Evolutionary conservation across 2,888 invertebrate species (phyloP).

Genomic region (Escarpia spicata): DNA sequence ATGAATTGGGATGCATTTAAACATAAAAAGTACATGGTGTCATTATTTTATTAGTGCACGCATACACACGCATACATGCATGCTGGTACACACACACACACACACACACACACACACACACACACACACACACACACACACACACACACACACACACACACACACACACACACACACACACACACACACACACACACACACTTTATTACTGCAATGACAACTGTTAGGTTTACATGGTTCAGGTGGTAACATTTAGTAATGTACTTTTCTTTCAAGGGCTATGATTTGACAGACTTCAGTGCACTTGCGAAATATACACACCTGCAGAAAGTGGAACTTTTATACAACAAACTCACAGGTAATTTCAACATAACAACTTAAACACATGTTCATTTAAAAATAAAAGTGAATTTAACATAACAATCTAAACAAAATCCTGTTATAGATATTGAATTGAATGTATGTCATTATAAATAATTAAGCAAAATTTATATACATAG

Average conservation of each 20-base stretch:
- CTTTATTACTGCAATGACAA: background rate
- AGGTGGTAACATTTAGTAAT: background rate
- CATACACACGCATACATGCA: background rate
- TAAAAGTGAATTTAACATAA: too few relatives aligned
- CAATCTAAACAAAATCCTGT: too few relatives aligned
- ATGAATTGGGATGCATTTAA: too few relatives aligned
- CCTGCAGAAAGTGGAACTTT: conserved; percentile 61
- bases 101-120: background rate
- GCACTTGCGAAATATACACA: conserved; percentile 55
- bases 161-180: too few relatives aligned
- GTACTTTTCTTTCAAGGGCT: conserved; percentile 50
- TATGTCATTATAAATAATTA: too few relatives aligned
- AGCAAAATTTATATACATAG: background rate
- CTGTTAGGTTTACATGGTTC: background rate
- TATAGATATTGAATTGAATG: too few relatives aligned
- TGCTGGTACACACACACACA: too few relatives aligned
- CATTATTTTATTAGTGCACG: background rate
- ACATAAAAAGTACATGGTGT: too few relatives aligned
- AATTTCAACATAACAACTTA: conserved; percentile 20
- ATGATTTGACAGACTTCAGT: conserved; percentile 56
- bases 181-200: background rate
- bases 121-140: background rate
- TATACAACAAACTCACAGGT: conserved; percentile 63
- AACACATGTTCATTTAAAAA: too few relatives aligned
- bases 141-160: background rate